Evolutionary conservation across 2,797 vertebrate species (phyloP).

Genomic region (Spondyliosoma cantharus): DNA sequence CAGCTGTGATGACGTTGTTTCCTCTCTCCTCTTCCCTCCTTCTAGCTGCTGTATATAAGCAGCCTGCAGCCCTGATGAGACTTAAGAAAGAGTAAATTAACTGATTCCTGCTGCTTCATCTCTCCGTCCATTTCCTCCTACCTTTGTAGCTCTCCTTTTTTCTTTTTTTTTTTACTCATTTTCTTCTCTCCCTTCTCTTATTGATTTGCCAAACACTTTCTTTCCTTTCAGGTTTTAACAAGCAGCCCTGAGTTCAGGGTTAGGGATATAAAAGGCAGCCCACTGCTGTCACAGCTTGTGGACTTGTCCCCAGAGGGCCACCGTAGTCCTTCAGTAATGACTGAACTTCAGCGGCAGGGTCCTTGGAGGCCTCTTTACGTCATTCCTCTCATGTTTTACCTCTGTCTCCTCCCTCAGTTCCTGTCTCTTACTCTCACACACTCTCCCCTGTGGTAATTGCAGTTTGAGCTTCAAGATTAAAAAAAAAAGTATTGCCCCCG

Average conservation of each 20-base stretch:
- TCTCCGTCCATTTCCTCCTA: background rate
- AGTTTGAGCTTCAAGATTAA: conserved; percentile 43
- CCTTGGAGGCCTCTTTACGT: conserved; percentile 60
- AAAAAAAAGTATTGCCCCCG: conserved; percentile 29
- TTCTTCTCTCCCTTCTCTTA: conserved; percentile 22
- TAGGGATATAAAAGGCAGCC: conserved; percentile 63
- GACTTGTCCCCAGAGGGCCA: conserved; percentile 56
- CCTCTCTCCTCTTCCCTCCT: background rate
- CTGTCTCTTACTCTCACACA: conserved; percentile 11
- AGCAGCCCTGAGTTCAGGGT: conserved; percentile 59
- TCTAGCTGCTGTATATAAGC: background rate
- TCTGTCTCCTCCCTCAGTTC: background rate
- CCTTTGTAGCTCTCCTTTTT: background rate
- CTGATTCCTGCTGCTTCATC: conserved; percentile 14
- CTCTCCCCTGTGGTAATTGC: conserved; percentile 54
- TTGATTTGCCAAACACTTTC: conserved; percentile 66
- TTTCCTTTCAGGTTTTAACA: conserved; percentile 68
- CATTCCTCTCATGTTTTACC: conserved; percentile 36
- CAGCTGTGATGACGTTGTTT: background rate
- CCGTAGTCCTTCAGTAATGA: conserved; percentile 70
- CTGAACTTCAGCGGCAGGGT: conserved; percentile 35
- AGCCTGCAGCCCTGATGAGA: conserved; percentile 6
- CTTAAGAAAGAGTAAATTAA: conserved; percentile 20
- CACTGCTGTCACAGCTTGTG: conserved; percentile 65
- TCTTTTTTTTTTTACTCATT: background rate